Evolutionary conservation across 2,888 invertebrate genomes (phyloP), one percentile per base, ranked within the genome.

Genomic region (Choristoneura rosaceana): DNA sequence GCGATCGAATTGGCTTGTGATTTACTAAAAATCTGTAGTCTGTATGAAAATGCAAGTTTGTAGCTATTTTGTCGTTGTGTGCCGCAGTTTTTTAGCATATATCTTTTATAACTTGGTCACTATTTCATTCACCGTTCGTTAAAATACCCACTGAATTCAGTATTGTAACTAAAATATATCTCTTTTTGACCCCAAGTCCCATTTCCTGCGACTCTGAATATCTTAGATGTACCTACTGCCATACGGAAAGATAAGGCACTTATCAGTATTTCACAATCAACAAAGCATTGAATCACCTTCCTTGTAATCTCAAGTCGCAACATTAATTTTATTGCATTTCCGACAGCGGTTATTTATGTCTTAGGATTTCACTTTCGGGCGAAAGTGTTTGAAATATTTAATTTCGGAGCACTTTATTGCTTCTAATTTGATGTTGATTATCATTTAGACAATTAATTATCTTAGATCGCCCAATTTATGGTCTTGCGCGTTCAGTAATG

Each of bases 301-400:
- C 60, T 60, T 60, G 60, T 47, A 34, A 60, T 59, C 45, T 33
- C 45, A 47, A 64, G 43, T 7, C 25, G 34, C 43, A 67, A 52
- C 69, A 69, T 69, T 55, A 55, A 62, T 62, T 69, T 55, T 69
- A 69, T 69, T 63, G 63, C 63, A 63, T 63, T 70, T 63, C 69
- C 45, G 63, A 55, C 45, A 38, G 50, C 50, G 12, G 41, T 63
- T 64, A 66, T 66, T 55, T 66, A 45, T 63, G 69, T 34, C 33
- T 34, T 58, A 47, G 25, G 33, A 60, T 70, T 70, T 70, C 60
- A 70, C 70, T 60, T 70, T 70, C 70, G 17, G 41, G 50, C 63
- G 69, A 69, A 70, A 63, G 63, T 70, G 69, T 62, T 63, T 34
- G 34, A 55, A 63, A 43, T 69, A 61, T 69, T 63, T 33, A 34